Evolutionary conservation across 2,888 invertebrate species (phyloP).

Genomic region (Mycalesis mineus): DNA sequence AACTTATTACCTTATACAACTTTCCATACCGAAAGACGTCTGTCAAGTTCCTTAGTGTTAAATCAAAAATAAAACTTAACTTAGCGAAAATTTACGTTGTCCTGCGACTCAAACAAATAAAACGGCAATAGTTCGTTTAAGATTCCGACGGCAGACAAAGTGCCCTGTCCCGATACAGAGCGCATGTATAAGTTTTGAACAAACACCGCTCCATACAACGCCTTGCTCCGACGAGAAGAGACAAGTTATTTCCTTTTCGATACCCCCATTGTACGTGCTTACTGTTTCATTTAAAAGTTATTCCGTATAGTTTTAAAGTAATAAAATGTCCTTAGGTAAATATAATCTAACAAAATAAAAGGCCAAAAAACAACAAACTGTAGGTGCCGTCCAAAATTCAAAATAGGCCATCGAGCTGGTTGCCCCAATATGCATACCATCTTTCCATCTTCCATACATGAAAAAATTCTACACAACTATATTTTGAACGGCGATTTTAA

Average conservation of each 20-base stretch:
- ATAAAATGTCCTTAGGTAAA: too few species aligned
- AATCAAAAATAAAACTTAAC: not conserved
- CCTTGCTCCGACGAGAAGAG: not conserved
- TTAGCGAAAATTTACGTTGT: not conserved
- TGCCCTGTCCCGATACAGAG: not conserved
- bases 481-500: too few species aligned
- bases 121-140: constrained; percentile 1
- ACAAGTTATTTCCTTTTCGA: constrained; percentile 4
- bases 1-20: too few species aligned
- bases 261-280: not conserved
- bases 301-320: not conserved
- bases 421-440: too few species aligned
- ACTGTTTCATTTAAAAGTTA: not conserved
- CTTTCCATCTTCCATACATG: too few species aligned
- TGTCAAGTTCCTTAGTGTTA: too few species aligned
- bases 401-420: too few species aligned
- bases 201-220: not conserved
- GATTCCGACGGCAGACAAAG: constrained; percentile 1
- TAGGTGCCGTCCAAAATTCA: too few species aligned
- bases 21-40: too few species aligned
- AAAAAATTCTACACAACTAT: too few species aligned
- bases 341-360: not conserved
- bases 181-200: not conserved
- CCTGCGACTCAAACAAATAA: not conserved
- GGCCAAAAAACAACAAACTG: too few species aligned